Percentiles rank a stretch among this genome's conserved stretches.
Conservation (phyloP, 1,140 invertebrate genomes). For the Eriosoma lanigerum region DNA sequence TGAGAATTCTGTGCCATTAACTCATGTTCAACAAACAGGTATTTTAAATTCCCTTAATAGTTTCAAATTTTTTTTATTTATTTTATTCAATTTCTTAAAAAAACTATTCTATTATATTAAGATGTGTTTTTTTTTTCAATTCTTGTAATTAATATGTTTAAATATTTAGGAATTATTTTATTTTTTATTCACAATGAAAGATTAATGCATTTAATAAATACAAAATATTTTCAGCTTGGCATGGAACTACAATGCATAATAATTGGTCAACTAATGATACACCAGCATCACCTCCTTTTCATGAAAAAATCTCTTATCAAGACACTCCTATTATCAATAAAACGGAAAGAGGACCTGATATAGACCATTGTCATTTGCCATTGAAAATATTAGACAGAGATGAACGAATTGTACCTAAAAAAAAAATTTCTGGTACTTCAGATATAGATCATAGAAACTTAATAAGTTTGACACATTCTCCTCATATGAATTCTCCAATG, state of each 20-base stretch:
- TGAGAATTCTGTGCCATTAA: conserved; percentile 8
- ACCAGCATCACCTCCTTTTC: conserved; percentile 69
- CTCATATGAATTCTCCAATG: conserved; percentile 55
- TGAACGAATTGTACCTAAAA: conserved; percentile 42
- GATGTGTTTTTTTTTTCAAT: no score
- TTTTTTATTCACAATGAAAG: background rate
- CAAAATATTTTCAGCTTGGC: conserved; percentile 40
- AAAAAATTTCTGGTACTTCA: conserved; percentile 44
- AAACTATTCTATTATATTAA: background rate
- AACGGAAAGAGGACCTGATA: background rate
- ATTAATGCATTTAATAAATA: background rate
- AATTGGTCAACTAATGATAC: conserved; percentile 52
- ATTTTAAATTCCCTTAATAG: background rate
- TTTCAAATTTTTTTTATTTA: background rate
- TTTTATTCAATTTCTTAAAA: background rate
- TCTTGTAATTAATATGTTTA: background rate
- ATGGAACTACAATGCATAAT: conserved; percentile 1
- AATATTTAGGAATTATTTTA: background rate
- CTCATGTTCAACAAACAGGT: conserved; percentile 14
- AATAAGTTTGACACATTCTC: conserved; percentile 78
- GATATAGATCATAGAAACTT: conserved; percentile 77
- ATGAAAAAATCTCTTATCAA: conserved; percentile 63
- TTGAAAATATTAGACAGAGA: conserved; percentile 52
- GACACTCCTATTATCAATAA: conserved; percentile 64
- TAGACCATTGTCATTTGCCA: conserved; percentile 56